Evolutionary conservation across 1,140 invertebrate species (phyloP).

Genomic region (Octopus bimaculoides): DNA sequence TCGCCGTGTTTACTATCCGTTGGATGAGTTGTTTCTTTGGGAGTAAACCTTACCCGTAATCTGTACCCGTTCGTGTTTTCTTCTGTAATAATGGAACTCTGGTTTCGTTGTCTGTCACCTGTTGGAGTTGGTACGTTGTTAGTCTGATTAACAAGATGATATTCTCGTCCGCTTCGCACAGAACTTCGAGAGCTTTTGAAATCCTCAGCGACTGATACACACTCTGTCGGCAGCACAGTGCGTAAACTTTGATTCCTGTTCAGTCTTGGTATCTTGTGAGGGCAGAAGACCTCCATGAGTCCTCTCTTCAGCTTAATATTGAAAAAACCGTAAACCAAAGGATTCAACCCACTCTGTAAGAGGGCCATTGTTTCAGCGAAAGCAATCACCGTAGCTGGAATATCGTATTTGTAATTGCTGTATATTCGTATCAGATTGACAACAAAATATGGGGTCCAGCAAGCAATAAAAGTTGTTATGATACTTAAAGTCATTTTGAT

Average conservation of each 20-base stretch:
- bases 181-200: slow-evolving; percentile 11
- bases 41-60: slow-evolving; percentile 39
- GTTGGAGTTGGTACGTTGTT: slow-evolving; percentile 24
- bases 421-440: slow-evolving; percentile 55
- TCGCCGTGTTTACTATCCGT: slow-evolving; percentile 12
- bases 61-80: slow-evolving; percentile 45
- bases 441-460: slow-evolving; percentile 60
- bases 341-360: slow-evolving; percentile 58
- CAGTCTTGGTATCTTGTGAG: slow-evolving; percentile 15
- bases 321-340: slow-evolving; percentile 58
- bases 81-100: slow-evolving; percentile 36
- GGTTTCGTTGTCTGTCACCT: slow-evolving; percentile 19
- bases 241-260: slow-evolving; percentile 16
- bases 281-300: slow-evolving; percentile 42
- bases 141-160: slow-evolving; percentile 18
- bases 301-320: slow-evolving; percentile 52
- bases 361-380: slow-evolving; percentile 56
- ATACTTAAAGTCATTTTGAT: slow-evolving; percentile 59
- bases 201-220: slow-evolving; percentile 21
- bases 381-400: slow-evolving; percentile 49
- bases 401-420: slow-evolving; percentile 53
- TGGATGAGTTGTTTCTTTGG: slow-evolving; percentile 29
- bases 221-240: slow-evolving; percentile 20
- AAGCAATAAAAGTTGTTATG: slow-evolving; percentile 55
- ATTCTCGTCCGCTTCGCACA: slow-evolving; percentile 1